Conservation (phyloP, 1,140 invertebrate genomes). For the Ips typographus region DNA sequence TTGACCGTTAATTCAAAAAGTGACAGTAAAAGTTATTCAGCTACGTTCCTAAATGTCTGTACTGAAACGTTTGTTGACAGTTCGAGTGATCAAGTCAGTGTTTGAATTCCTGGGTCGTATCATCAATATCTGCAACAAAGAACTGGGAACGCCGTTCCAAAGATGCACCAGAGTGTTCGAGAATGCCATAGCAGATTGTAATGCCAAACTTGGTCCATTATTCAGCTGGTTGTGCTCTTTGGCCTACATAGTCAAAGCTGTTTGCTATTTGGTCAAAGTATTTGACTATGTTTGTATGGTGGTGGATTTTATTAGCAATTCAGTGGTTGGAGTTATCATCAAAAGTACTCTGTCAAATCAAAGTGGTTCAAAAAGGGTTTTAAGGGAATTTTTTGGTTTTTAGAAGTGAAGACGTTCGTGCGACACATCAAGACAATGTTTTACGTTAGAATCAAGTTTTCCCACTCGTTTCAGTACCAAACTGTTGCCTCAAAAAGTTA, state of each 20-base stretch:
- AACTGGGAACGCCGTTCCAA: constrained; percentile 63
- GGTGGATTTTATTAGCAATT: constrained; percentile 62
- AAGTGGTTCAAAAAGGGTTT: no score
- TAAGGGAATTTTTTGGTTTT: no score
- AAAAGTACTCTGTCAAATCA: no score
- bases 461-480: constrained; percentile 66
- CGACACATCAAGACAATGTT: constrained; percentile 65
- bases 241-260: constrained; percentile 57
- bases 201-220: constrained; percentile 58
- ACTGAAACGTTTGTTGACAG: constrained; percentile 57
- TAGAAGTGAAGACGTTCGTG: constrained; percentile 64
- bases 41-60: no score
- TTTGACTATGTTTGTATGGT: constrained; percentile 67
- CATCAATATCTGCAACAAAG: constrained; percentile 69
- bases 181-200: constrained; percentile 63
- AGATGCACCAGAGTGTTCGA: constrained; percentile 63
- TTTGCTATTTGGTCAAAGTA: constrained; percentile 69
- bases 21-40: no score
- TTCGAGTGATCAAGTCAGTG: constrained; percentile 61
- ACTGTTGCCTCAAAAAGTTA: constrained; percentile 58
- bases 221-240: constrained; percentile 63
- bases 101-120: constrained; percentile 69
- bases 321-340: constrained; percentile 60
- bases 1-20: background rate
- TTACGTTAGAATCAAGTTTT: constrained; percentile 65